Base-by-base conservation (phyloP, 2,113 vertebrate species). In the Zapus hudsonius region DNA sequence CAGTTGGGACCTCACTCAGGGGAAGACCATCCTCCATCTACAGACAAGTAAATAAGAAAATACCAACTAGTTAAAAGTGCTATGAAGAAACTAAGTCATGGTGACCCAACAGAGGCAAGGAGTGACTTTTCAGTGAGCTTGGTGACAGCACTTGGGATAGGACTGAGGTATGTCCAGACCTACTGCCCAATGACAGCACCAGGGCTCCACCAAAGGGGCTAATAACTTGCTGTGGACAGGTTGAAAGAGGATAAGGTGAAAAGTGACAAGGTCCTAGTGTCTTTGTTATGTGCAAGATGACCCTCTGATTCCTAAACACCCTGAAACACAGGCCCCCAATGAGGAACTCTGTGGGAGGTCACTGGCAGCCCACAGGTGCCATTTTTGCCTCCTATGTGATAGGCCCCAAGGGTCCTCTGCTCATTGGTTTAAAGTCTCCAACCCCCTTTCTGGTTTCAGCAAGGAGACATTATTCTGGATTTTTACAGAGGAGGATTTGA, bases 71-170 rank as follows among this genome's bases (percentile, higher is more conserved):
- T 5, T 11, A 44, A 69, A 70, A 84, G 64, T 27, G 5, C 40
- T 42, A 3, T 22, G 73, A 33, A 63, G 78, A 86, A 47, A 42
- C 23, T 23, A 44, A 27, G 80, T 52, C 2, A 36, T 38, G 17
- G 7, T 2, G 0, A 23, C 0, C 7, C 2, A 44, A 66, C 27
- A 13, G 42, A 64, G 0, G 16, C 23, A 44, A n/a, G 66, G 9
- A 9, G 29, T 27, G 36, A 52, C 59, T 61, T 27, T 1, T 36
- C 9, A 20, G 63, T 1, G 7, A 69, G 55, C n/a, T 31, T 3
- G 0, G 5, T 0, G 33, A 27, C 0, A 8, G 1, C 6, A 36
- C 59, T 20, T 42, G 16, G 25, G 36, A 13, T 33, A 31, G 23
- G 23, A 1, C 47, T 29, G 27, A 55, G 40, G 5, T 16, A 1